Percentiles rank a stretch among this genome's conserved stretches.
phyloP scores from a whole-genome alignment of 2,113 vertebrate species.

The Dermatemys mawii region DNA sequence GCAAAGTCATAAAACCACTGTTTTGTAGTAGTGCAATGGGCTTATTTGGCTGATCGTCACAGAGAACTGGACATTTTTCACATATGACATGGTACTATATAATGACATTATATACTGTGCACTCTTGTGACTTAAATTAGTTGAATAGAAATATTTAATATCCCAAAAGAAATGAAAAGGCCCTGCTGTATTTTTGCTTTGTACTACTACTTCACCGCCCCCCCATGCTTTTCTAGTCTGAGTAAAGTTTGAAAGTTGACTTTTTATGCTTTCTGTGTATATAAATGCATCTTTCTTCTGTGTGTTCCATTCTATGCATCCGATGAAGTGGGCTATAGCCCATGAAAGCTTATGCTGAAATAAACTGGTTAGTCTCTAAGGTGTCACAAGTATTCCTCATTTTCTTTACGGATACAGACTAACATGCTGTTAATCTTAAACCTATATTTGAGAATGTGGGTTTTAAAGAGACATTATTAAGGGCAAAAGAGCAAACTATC shows the following conservation, averaged over 20 bases:
- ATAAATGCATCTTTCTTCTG: no score
- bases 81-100: accelerated
- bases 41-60: background rate
- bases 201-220: background rate
- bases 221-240: background rate
- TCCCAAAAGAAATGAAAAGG: background rate
- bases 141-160: background rate
- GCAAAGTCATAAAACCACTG: background rate
- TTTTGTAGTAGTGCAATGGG: background rate
- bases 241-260: no score
- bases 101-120: no score
- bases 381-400: no score
- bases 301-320: no score
- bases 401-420: no score
- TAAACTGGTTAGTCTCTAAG: no score
- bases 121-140: background rate
- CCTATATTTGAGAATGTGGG: background rate
- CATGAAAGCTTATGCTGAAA: no score
- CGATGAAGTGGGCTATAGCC: no score
- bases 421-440: no score
- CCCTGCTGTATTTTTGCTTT: background rate
- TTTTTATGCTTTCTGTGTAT: no score
- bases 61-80: background rate
- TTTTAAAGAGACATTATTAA: background rate
- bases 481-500: background rate